Percentiles rank a stretch among this genome's conserved stretches.
phyloP scores from a whole-genome alignment of 2,888 invertebrate species.

The Megaustenia siamemsis region DNA sequence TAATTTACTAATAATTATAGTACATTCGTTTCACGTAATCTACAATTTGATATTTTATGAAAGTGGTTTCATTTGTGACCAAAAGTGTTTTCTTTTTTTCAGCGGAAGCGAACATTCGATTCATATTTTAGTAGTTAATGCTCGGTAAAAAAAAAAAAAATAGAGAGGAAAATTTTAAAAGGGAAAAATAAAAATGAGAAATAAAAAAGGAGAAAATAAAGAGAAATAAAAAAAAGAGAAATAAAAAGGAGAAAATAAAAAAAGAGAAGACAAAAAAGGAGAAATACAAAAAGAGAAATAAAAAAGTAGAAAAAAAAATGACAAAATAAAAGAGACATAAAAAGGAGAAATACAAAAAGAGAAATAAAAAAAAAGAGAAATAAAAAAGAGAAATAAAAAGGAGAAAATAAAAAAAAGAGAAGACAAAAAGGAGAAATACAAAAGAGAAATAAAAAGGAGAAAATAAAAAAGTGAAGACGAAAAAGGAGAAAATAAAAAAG shows the following conservation, averaged over 20 bases:
- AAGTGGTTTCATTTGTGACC: no score
- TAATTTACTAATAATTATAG: no score
- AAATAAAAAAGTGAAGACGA: not conserved
- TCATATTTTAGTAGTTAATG: no score
- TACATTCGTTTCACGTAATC: no score
- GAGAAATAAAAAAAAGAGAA: not conserved
- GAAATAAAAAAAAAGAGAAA: not conserved
- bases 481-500: not conserved
- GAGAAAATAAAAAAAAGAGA: not conserved
- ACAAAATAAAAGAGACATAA: not conserved
- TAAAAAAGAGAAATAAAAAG: not conserved
- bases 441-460: not conserved
- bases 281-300: not conserved
- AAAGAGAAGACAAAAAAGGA: not conserved
- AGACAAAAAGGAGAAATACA: not conserved
- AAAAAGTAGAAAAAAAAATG: not conserved
- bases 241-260: not conserved
- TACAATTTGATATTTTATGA: no score
- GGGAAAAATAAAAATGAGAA: not conserved
- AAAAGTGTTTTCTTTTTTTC: no score
- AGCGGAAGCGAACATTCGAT: no score
- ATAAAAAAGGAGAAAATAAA: not conserved
- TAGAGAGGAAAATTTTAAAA: not conserved
- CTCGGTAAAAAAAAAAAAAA: not conserved
- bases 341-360: not conserved